Conservation (phyloP, 1,140 invertebrate species). For the Trinorchestia longiramus region DNA sequence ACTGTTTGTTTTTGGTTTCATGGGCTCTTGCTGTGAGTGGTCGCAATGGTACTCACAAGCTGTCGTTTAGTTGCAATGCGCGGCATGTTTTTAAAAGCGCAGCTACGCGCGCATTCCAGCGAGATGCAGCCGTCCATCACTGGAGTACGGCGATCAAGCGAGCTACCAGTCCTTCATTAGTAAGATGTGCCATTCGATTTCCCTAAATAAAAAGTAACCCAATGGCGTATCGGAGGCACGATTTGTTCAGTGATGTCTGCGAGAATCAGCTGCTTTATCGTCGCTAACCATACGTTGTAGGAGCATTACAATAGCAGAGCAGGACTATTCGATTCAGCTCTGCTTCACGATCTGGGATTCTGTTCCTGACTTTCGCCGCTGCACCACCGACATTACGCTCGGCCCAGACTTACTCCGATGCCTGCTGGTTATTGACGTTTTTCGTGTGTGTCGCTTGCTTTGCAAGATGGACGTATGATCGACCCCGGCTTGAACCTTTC, state of each 20-base stretch:
- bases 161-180: constrained; percentile 52
- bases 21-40: neutral
- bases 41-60: neutral
- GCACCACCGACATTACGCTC: neutral
- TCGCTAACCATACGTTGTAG: constrained; percentile 45
- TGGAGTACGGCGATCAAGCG: neutral
- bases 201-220: constrained; percentile 52
- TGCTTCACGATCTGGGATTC: constrained; percentile 40
- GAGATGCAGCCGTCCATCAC: constrained; percentile 25
- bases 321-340: constrained; percentile 19
- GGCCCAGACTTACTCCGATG: neutral
- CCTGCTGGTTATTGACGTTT: constrained; percentile 32
- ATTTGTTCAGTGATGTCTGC: constrained; percentile 52
- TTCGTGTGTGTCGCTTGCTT: constrained; percentile 3
- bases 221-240: constrained; percentile 53
- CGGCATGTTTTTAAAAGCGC: neutral
- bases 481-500: neutral
- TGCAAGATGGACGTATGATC: constrained; percentile 29
- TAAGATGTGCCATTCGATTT: constrained; percentile 55
- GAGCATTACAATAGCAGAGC: constrained; percentile 50
- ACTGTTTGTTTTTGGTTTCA: neutral
- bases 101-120: constrained; percentile 13
- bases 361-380: neutral
- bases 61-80: neutral
- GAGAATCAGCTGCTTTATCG: constrained; percentile 50